Evolutionary conservation across 1,140 invertebrate species (phyloP), one percentile per base, ranked within the genome.

Genomic region (Penaeus japonicus): DNA sequence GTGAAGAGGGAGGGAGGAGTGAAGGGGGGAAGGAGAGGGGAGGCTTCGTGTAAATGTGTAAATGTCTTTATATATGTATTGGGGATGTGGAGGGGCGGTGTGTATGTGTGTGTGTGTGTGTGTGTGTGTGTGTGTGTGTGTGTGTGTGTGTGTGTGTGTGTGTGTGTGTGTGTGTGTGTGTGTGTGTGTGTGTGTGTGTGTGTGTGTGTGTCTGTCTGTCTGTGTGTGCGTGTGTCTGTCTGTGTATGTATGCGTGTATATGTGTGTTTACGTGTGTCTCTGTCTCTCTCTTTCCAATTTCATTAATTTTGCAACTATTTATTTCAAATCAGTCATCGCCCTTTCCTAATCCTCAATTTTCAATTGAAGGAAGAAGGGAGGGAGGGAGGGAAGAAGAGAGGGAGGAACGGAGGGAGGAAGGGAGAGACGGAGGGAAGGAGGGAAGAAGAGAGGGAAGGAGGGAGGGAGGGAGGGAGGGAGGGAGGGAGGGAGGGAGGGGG

Each of bases 121-220:
- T 5, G 47, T 12, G 47, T 12, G 0, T 7, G 47, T 47, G 47
- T 47, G 12, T 80, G 12, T 53, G n/a, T 53, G n/a, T 80, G 17
- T 79, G 7, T 32, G n/a, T 27, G 12, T 80, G 17, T 2, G 91
- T 91, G 77, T 92, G 91, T 5, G 93, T 87, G 32, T 90, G 59
- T 55, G 89, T 65, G 59, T 12, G 2, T 65, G 27, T 12, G 2
- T 22, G 59, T 12, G 2, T 27, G 22, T 12, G 2, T 65, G 59
- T 65, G 2, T 65, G 59, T 65, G 2, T 65, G 12, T 27, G 2
- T 27, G 59, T 65, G 12, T 80, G 12, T 53, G n/a, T 53, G n/a
- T 80, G 17, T 79, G 7, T 32, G n/a, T 27, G 12, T 80, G 17
- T 2, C 91, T 91, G 77, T 92, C 91, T 5, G 93, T 87, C 32